phyloP scores from a whole-genome alignment of 2,113 vertebrate species.

The Cairina moschata region DNA sequence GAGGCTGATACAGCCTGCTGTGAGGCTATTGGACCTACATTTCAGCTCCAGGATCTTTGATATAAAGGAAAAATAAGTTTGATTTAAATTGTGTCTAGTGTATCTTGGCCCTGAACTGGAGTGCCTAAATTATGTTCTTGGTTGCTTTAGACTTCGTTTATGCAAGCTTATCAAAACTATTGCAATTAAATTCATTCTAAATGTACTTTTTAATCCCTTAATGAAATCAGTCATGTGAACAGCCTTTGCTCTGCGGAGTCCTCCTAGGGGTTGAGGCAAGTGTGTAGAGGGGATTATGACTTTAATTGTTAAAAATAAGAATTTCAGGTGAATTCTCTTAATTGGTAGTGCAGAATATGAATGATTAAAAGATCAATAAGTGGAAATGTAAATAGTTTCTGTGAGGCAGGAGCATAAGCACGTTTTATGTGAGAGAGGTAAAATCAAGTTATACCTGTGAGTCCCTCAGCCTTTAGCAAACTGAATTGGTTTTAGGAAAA shows the following conservation, averaged over 20 bases:
- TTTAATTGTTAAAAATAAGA: not conserved
- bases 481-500: not conserved
- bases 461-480: not conserved
- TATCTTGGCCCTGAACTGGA: not conserved
- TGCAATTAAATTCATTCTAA: constrained; percentile 29
- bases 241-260: not conserved
- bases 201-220: constrained; percentile 39
- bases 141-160: not conserved
- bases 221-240: constrained; percentile 27
- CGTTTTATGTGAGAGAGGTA: not conserved
- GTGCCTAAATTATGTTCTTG: not conserved
- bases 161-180: not conserved
- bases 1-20: not conserved
- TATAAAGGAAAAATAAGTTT: not conserved
- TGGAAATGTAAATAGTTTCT: not conserved
- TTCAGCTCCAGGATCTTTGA: not conserved
- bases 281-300: not conserved
- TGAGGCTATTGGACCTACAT: not conserved
- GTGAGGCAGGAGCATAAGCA: not conserved
- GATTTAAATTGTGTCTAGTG: not conserved
- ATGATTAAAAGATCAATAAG: not conserved
- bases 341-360: not conserved
- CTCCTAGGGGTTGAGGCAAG: not conserved
- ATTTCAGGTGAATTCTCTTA: not conserved
- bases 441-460: not conserved